phyloP scores from a whole-genome alignment of 2,797 vertebrate genomes.

The Salarias fasciatus region DNA sequence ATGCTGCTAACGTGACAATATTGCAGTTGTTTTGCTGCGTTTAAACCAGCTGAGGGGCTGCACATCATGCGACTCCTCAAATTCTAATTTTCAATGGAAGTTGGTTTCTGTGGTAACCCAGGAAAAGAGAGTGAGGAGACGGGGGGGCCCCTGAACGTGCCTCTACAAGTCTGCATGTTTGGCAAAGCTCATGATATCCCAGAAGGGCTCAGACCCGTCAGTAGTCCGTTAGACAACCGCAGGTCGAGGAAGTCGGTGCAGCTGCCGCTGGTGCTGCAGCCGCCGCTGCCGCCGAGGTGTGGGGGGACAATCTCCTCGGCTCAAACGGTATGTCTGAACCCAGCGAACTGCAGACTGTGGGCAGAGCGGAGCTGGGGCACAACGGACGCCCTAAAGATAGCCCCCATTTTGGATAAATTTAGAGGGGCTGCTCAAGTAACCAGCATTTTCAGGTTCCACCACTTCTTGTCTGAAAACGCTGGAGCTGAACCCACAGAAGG shows the following conservation, averaged over 20 bases:
- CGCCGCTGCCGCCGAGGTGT: constrained; percentile 36
- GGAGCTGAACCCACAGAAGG: constrained; percentile 10
- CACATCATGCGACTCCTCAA: constrained; percentile 62
- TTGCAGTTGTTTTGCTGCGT: constrained; percentile 51
- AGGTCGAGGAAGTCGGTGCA: constrained; percentile 79
- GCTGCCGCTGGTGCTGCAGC: constrained; percentile 62
- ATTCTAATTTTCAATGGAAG: constrained; percentile 42
- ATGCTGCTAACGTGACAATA: too few species aligned
- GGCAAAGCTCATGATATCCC: constrained; percentile 73
- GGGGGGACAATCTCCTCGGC: constrained; percentile 45
- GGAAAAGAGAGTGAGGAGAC: constrained; percentile 55
- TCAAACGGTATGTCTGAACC: constrained; percentile 67
- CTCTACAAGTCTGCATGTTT: constrained; percentile 79
- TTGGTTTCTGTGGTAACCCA: constrained; percentile 78
- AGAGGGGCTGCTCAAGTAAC: constrained; percentile 69
- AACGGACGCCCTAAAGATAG: constrained; percentile 74
- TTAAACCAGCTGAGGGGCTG: constrained; percentile 36
- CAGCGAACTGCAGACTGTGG: constrained; percentile 71
- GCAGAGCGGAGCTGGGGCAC: constrained; percentile 61
- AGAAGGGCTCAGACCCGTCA: constrained; percentile 63
- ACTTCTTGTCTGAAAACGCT: constrained; percentile 43
- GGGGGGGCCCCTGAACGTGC: constrained; percentile 76
- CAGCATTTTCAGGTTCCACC: constrained; percentile 59
- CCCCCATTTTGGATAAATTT: constrained; percentile 67
- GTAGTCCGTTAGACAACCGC: constrained; percentile 70